These are phyloP conservation scores for Andrena bucephala DNA, from an alignment of 2,888 invertebrate species.

Conservation along the genomic window DNA sequence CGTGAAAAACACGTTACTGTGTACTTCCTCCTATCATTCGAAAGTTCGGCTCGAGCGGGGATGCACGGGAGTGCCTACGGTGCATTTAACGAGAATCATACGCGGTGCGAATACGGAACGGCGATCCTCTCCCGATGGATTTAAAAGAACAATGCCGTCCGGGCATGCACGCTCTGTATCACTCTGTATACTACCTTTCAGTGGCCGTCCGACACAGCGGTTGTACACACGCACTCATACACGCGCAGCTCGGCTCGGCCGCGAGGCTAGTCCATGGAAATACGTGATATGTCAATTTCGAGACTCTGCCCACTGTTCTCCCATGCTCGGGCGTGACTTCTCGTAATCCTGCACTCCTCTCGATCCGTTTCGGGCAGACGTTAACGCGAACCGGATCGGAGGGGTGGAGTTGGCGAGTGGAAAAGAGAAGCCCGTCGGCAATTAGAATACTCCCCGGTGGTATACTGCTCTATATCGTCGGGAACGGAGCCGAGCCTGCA, in stretches of 20 bases:
- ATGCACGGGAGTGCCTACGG: neutral
- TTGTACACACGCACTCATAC: constrained; percentile 13
- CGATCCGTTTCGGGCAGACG: neutral
- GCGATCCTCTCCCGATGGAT: constrained; percentile 4
- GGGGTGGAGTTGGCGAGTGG: neutral
- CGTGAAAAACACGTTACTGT: neutral
- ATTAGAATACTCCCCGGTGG: constrained; percentile 10
- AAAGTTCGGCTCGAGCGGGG: constrained; percentile 14
- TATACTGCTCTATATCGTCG: constrained; percentile 4
- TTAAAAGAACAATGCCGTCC: constrained; percentile 44
- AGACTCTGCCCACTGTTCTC: constrained; percentile 48
- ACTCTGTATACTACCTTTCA: constrained; percentile 19
- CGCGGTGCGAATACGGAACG: constrained; percentile 2
- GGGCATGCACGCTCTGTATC: constrained; percentile 12
- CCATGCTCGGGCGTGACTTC: constrained; percentile 56
- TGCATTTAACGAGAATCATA: constrained; percentile 14
- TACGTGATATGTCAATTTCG: constrained; percentile 70
- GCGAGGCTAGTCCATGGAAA: constrained; percentile 53
- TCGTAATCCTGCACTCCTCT: constrained; percentile 16
- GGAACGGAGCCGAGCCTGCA: constrained; percentile 19
- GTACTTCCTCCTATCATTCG: constrained; percentile 6
- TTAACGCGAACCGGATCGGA: constrained; percentile 16
- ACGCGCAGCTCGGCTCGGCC: constrained; percentile 24
- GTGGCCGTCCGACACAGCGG: constrained; percentile 43
- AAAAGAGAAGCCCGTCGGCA: neutral